Evolutionary conservation across 2,797 vertebrate genomes (phyloP).

Genomic region (Siniperca scherzeri): DNA sequence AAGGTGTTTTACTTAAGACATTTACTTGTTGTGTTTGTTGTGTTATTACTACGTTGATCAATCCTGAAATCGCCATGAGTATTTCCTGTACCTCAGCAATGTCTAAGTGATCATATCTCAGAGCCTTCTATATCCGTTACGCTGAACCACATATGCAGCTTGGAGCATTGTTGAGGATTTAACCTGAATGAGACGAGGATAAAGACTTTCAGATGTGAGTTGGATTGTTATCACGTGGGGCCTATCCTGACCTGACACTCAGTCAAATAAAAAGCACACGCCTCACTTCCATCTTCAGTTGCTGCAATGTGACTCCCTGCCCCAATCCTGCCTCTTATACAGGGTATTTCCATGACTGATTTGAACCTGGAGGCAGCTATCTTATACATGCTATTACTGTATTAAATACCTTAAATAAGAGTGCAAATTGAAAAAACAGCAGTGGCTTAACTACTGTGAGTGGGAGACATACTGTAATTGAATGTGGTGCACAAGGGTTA

Average conservation of each 20-base stretch:
- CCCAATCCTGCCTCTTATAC: background rate
- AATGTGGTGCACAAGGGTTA: conserved; percentile 29
- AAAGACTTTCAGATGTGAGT: conserved; percentile 77
- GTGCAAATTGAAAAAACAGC: conserved; percentile 11
- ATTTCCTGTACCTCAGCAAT: background rate
- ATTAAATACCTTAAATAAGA: conserved; percentile 4
- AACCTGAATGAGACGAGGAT: conserved; percentile 57
- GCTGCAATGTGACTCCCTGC: conserved; percentile 51
- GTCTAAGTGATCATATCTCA: conserved; percentile 13
- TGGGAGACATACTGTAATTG: background rate
- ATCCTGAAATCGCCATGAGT: background rate
- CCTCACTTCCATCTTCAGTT: conserved; percentile 31
- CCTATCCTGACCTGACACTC: conserved; percentile 57
- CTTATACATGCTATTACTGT: conserved; percentile 5
- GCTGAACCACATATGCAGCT: conserved; percentile 42
- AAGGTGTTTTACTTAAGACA: background rate
- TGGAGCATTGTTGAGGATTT: conserved; percentile 39
- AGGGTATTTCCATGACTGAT: conserved; percentile 31
- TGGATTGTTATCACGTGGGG: conserved; percentile 62
- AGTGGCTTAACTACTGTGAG: background rate
- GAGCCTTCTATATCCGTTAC: conserved; percentile 8
- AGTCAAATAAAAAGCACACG: conserved; percentile 50
- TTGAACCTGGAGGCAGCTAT: conserved; percentile 24
- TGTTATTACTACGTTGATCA: background rate
- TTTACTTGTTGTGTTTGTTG: background rate